Evolutionary conservation across 2,797 vertebrate genomes (phyloP).

Genomic region (Lophotriccus pileatus): DNA sequence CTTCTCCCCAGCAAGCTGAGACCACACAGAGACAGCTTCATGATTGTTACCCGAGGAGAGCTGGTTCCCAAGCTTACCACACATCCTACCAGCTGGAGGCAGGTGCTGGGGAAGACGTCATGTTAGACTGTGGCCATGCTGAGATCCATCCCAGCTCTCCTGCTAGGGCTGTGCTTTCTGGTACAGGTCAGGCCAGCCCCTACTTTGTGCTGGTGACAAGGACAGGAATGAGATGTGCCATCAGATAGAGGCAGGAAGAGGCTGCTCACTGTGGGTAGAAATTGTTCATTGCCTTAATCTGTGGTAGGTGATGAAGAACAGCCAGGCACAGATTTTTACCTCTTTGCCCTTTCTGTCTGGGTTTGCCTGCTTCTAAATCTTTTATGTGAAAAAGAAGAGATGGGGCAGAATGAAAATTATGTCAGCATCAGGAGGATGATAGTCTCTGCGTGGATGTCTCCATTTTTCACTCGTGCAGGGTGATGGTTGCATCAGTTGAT

Average conservation of each 20-base stretch:
- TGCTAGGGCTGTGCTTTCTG: not conserved
- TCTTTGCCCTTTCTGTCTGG: not conserved
- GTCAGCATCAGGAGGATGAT: not conserved
- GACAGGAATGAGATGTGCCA: not conserved
- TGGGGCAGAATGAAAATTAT: not conserved
- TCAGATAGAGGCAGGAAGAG: not conserved
- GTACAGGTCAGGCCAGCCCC: not conserved
- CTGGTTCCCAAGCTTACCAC: not conserved
- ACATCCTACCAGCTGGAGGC: fast-evolving
- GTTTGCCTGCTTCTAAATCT: not conserved
- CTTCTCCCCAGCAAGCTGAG: not conserved
- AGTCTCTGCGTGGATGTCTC: not conserved
- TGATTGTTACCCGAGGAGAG: not conserved
- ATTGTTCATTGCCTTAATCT: not conserved
- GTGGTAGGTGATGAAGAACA: not conserved
- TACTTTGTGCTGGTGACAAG: not conserved
- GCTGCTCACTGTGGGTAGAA: not conserved
- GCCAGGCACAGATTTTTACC: not conserved
- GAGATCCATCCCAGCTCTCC: not conserved
- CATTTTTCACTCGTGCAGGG: not conserved
- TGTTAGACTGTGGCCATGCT: not conserved
- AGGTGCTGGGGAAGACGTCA: not conserved
- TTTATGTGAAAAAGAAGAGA: not conserved
- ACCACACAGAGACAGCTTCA: not conserved
- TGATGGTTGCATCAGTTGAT: not conserved